These are phyloP conservation scores for Onychomys torridus DNA, from an alignment of 2,797 vertebrate genomes.

Conservation along the genomic window DNA sequence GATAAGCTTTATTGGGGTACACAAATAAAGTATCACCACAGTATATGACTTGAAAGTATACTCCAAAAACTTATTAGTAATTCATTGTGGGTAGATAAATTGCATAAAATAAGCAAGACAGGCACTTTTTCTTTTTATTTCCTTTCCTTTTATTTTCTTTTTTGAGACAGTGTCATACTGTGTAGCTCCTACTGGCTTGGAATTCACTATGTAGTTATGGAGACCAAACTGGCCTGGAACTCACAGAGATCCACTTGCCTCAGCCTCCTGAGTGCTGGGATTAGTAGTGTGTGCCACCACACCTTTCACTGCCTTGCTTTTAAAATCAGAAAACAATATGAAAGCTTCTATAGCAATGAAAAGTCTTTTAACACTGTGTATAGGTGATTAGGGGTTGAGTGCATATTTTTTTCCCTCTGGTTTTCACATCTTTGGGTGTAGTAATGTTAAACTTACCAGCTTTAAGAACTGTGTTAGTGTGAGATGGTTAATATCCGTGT, in stretches of 20 bases:
- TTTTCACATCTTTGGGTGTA: background rate
- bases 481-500: background rate
- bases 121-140: background rate
- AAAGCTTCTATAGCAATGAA: background rate
- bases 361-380: background rate
- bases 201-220: background rate
- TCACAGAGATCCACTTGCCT: background rate
- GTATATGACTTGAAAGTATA: background rate
- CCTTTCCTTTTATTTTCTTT: background rate
- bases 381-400: background rate
- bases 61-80: background rate
- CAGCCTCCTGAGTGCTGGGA: background rate
- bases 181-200: background rate
- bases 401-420: background rate
- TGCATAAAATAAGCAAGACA: background rate
- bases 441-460: background rate
- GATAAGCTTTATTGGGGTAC: too few relatives aligned
- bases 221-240: background rate
- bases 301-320: background rate
- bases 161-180: background rate
- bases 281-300: background rate
- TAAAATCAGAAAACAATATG: background rate
- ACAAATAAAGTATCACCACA: too few relatives aligned
- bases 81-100: background rate
- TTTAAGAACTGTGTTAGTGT: slow-evolving; percentile 24